Conservation (phyloP, 2,113 vertebrate species). For the Xiphophorus hellerii region DNA sequence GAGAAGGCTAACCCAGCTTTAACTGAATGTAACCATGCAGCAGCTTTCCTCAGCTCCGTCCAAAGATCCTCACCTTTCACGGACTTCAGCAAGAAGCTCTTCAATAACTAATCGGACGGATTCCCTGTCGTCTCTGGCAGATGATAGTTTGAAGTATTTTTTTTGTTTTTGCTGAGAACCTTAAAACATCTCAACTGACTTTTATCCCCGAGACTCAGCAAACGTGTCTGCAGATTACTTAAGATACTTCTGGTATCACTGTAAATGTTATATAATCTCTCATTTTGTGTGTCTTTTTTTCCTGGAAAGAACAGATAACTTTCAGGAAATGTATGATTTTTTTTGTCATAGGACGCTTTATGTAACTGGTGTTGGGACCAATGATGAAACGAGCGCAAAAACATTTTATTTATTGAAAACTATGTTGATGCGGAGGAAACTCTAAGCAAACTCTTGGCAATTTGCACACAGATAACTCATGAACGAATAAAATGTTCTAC, state of each 20-base stretch:
- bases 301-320: neutral
- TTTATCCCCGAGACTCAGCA: neutral
- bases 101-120: neutral
- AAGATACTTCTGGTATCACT: neutral
- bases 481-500: constrained; percentile 38
- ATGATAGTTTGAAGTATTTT: constrained; percentile 4
- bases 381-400: neutral
- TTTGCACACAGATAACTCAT: constrained; percentile 28
- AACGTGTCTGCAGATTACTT: neutral
- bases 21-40: constrained; percentile 8
- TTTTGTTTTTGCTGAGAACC: constrained; percentile 1
- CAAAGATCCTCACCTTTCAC: neutral
- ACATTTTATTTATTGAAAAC: neutral
- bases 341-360: neutral
- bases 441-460: neutral
- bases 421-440: neutral
- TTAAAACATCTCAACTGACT: neutral
- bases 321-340: neutral
- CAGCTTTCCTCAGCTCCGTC: neutral
- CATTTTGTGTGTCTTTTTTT: neutral
- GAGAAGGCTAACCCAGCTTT: constrained; percentile 25
- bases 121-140: neutral
- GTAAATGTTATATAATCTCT: constrained; percentile 10
- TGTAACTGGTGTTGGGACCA: neutral
- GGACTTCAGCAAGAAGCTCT: constrained; percentile 1